phyloP scores from a whole-genome alignment of 2,888 invertebrate species.

The Biston betularia region DNA sequence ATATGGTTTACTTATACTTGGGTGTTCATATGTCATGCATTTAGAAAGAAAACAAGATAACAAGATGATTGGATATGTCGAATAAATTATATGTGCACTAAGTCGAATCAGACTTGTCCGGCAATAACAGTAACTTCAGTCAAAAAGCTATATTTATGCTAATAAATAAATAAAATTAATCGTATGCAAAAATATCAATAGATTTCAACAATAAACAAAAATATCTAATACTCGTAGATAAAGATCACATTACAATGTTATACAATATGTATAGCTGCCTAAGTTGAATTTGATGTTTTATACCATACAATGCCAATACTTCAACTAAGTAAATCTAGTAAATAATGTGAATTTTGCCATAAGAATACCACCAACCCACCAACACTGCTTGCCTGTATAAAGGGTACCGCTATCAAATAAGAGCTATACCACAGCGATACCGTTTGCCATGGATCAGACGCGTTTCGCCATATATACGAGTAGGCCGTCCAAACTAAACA shows the following conservation, averaged over 20 bases:
- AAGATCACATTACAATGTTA: slow-evolving; percentile 52
- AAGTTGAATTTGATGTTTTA: slow-evolving; percentile 67
- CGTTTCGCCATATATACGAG: slow-evolving; percentile 57
- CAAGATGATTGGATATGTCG: background rate
- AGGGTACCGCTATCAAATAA: background rate
- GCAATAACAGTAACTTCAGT: slow-evolving; percentile 69
- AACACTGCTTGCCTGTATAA: slow-evolving; percentile 20
- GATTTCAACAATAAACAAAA: slow-evolving; percentile 36
- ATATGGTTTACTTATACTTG: too few species aligned
- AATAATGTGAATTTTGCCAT: slow-evolving; percentile 35
- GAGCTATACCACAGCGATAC: background rate
- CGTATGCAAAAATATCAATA: slow-evolving; percentile 39
- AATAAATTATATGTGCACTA: slow-evolving; percentile 49
- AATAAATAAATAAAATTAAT: too few species aligned
- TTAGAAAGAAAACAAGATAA: too few species aligned
- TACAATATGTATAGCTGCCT: slow-evolving; percentile 73
- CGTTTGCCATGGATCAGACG: slow-evolving; percentile 47
- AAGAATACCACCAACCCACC: slow-evolving; percentile 38
- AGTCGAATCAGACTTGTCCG: slow-evolving; percentile 70
- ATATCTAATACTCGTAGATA: slow-evolving; percentile 47
- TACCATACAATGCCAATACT: slow-evolving; percentile 54
- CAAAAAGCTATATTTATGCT: slow-evolving; percentile 65
- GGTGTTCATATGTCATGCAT: too few species aligned
- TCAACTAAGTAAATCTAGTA: slow-evolving; percentile 26
- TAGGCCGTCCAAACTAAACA: slow-evolving; percentile 74